Conservation (phyloP, 2,113 vertebrate species). For the Entelurus aequoreus region DNA sequence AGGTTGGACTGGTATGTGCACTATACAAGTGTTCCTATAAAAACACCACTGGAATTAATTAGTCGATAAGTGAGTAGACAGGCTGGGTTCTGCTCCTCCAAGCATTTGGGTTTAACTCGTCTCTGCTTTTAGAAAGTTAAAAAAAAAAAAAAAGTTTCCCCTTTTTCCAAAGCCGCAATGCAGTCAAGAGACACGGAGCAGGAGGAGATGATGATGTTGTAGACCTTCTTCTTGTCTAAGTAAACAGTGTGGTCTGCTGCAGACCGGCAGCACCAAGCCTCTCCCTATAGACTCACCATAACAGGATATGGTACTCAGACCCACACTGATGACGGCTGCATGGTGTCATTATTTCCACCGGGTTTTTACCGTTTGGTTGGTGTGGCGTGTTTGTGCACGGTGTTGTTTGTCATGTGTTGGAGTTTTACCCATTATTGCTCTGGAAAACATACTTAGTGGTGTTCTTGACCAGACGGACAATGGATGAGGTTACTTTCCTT, state of each 20-base stretch:
- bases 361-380: constrained; percentile 39
- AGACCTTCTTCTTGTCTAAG: constrained; percentile 64
- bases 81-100: constrained; percentile 58
- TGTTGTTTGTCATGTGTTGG: constrained; percentile 27
- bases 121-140: constrained; percentile 66
- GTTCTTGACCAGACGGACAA: constrained; percentile 37
- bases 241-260: constrained; percentile 64
- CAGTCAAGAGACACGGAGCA: constrained; percentile 56
- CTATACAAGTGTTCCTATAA: constrained; percentile 2
- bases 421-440: constrained; percentile 16
- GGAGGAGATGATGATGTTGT: constrained; percentile 57
- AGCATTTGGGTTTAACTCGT: constrained; percentile 49
- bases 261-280: constrained; percentile 45
- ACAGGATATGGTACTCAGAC: constrained; percentile 63
- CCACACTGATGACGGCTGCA: constrained; percentile 41
- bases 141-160: constrained; percentile 42
- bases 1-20: background rate
- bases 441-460: constrained; percentile 57
- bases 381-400: constrained; percentile 33
- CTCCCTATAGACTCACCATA: constrained; percentile 56
- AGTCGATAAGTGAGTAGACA: constrained; percentile 60
- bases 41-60: constrained; percentile 1
- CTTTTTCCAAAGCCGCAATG: constrained; percentile 54
- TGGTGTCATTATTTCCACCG: constrained; percentile 52
- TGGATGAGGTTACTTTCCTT: constrained; percentile 45